These are phyloP conservation scores for Bufo bufo DNA, from an alignment of 2,113 vertebrate genomes.

Conservation along the genomic window DNA sequence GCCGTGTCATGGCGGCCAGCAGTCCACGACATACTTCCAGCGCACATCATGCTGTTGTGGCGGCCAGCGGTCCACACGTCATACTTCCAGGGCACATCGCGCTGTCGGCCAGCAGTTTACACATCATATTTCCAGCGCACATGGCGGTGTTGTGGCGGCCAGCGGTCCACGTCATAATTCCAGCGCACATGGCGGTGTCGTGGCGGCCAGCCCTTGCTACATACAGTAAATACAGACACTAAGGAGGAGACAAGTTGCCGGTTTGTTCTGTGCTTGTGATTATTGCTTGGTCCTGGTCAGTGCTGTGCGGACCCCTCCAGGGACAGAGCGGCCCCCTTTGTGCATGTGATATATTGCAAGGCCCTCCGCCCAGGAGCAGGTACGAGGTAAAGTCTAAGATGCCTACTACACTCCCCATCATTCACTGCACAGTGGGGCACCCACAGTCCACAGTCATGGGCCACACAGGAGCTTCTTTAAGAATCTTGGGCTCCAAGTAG, in stretches of 20 bases:
- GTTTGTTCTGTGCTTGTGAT: slow-evolving; percentile 27
- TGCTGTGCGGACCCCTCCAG: slow-evolving; percentile 11
- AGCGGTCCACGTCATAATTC: not conserved
- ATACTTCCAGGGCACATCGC: no score
- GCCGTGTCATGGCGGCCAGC: no score
- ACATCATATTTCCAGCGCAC: not conserved
- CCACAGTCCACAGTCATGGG: not conserved
- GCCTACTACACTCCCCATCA: not conserved
- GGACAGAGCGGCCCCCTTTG: not conserved
- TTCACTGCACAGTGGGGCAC: not conserved
- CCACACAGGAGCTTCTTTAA: not conserved
- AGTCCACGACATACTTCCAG: not conserved
- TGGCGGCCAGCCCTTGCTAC: not conserved
- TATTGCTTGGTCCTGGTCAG: slow-evolving; percentile 26
- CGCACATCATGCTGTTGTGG: not conserved
- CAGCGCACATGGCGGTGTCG: not conserved
- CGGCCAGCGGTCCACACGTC: no score
- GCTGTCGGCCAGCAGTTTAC: no score
- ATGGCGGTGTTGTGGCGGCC: not conserved
- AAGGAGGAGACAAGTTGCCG: not conserved
- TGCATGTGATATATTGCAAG: slow-evolving; percentile 21
- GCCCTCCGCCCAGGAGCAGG: not conserved
- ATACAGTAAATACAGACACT: not conserved
- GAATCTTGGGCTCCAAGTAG: not conserved
- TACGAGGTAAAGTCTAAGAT: not conserved